These are phyloP conservation scores for Montipora efflorescens DNA, from an alignment of 64 coral and sea anemone species.

Conservation along the genomic window DNA sequence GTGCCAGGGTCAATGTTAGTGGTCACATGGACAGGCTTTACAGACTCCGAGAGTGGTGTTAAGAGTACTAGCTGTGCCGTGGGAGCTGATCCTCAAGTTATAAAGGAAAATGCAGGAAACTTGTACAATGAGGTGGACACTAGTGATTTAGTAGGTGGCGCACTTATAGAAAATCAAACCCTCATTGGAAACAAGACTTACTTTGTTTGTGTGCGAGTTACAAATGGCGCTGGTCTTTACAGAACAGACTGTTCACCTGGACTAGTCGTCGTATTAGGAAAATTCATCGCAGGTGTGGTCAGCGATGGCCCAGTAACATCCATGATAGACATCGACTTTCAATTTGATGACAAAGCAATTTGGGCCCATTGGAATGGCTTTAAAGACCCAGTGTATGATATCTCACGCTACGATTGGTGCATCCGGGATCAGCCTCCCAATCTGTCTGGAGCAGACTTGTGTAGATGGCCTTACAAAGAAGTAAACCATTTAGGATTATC, in stretches of 20 bases:
- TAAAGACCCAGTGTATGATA: conserved; percentile 83
- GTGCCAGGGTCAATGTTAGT: conserved; percentile 67
- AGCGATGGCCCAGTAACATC: conserved; percentile 76
- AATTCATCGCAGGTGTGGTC: conserved; percentile 85
- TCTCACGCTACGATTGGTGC: conserved; percentile 87
- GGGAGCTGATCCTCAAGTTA: conserved; percentile 45
- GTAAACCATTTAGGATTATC: conserved; percentile 38
- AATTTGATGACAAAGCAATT: conserved; percentile 85
- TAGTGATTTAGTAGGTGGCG: conserved; percentile 67
- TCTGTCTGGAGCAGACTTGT: conserved; percentile 12
- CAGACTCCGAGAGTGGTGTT: conserved; percentile 87
- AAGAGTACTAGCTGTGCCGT: conserved; percentile 79
- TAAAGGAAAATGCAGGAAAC: conserved; percentile 9
- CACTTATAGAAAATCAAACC: conserved; percentile 81
- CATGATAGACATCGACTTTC: conserved; percentile 78
- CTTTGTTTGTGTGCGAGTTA: conserved; percentile 88
- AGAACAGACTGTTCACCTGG: conserved; percentile 82
- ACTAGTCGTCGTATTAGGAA: conserved; percentile 74
- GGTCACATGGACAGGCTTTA: conserved; percentile 91
- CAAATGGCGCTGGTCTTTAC: conserved; percentile 84
- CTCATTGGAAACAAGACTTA: conserved; percentile 77
- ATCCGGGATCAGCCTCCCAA: conserved; percentile 65
- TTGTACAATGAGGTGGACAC: conserved; percentile 53
- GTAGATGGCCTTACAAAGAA: conserved; percentile 74
- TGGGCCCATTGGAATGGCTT: conserved; percentile 95